Evolutionary conservation across 2,888 invertebrate species (phyloP), one percentile per base, ranked within the genome.

Genomic region (Scaptomyza flava): DNA sequence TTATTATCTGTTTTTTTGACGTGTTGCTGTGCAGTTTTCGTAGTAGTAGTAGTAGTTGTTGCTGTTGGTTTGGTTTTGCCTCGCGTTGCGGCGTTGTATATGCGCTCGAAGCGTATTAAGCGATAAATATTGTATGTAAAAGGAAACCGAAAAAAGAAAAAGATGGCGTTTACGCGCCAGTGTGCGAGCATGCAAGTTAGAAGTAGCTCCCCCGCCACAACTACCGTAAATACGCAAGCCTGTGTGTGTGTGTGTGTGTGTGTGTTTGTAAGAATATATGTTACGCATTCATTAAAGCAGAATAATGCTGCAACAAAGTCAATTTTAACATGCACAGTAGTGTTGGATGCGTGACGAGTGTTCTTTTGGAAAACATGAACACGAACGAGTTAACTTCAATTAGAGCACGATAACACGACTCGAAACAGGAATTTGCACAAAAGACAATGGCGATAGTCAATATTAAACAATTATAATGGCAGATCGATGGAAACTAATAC

Each of bases 141-240:
- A 72, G 86, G 79, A 88, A 83, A 76, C 70, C 73, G 81, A 86
- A 83, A 82, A 79, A 88, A 73, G 59, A 88, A 83, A 81, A 83
- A 84, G 89, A 84, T 88, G 88, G 83, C 83, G 82, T 81, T 85
- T 81, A 81, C 87, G 82, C 87, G 81, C 81, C 81, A 67, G 69
- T 73, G 65, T 78, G 62, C 45, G 74, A 60, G 80, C 86, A 81
- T 81, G 83, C 87, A 83, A 81, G 80, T 81, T 77, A 86, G 81
- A 85, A 69, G 75, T 68, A 79, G 67, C 82, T 64, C 50, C 59
- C 61, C 62, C 45, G 30, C 59, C 42, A 60, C 45, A 46, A 43
- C 59, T 57, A 51, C 53, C 47, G 38, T 63, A 68, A 72, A 63
- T 66, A 73, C 64, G 48, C 61, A 53, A 50, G 38, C 20, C 47